phyloP scores from a whole-genome alignment of 2,113 vertebrate genomes.

The Copsychus sechellarum region DNA sequence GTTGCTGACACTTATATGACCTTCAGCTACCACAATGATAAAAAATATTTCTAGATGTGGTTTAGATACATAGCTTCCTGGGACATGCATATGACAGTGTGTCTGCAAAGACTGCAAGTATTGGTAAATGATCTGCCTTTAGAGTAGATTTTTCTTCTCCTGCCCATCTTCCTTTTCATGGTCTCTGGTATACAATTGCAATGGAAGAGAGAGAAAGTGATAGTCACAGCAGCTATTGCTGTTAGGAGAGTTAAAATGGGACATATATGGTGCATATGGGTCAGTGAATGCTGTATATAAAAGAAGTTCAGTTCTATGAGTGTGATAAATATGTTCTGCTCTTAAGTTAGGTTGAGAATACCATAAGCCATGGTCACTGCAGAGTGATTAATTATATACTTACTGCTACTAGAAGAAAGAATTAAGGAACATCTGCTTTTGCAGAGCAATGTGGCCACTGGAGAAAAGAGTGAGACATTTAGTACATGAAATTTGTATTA shows the following conservation, averaged over 20 bases:
- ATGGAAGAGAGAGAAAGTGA: neutral
- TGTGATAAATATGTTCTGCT: neutral
- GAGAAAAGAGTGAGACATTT: neutral
- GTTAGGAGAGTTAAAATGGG: neutral
- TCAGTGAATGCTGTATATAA: neutral
- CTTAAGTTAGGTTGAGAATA: neutral
- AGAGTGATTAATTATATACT: neutral
- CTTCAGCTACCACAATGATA: neutral
- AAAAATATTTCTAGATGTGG: neutral
- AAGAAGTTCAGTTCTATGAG: neutral
- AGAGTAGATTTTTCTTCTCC: neutral
- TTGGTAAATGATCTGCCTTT: neutral
- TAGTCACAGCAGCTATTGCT: neutral
- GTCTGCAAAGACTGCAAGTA: neutral
- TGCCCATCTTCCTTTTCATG: neutral
- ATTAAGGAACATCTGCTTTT: neutral
- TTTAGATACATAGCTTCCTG: neutral
- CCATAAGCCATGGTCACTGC: neutral
- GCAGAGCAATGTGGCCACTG: neutral
- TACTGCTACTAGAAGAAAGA: neutral
- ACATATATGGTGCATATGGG: neutral
- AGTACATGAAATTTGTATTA: neutral
- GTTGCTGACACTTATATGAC: neutral
- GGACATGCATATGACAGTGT: no score
- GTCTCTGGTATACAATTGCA: neutral